Conservation (phyloP, 2,888 invertebrate species). For the Hypercompe scribonia region DNA sequence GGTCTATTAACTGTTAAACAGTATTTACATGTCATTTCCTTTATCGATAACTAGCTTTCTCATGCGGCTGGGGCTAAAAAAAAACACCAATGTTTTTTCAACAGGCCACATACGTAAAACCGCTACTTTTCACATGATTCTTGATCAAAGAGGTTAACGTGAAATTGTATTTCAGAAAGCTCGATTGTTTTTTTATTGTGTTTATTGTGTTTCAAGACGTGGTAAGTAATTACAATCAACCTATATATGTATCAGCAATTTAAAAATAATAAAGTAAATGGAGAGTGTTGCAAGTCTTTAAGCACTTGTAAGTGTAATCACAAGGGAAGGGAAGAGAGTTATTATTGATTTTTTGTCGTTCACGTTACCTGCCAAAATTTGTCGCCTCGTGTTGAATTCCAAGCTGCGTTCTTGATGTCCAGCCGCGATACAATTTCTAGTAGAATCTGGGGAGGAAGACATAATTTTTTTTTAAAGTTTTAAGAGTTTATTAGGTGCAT, state of each 20-base stretch:
- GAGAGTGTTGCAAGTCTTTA: too few species aligned
- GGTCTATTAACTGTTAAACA: not conserved
- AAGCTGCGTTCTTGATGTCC: slow-evolving; percentile 85
- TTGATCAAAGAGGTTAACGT: too few species aligned
- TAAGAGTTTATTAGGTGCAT: not conserved
- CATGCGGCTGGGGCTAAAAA: not conserved
- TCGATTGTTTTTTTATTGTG: too few species aligned
- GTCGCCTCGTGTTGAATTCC: slow-evolving; percentile 83
- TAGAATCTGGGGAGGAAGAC: slow-evolving; percentile 70
- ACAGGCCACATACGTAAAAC: too few species aligned
- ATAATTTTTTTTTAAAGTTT: not conserved
- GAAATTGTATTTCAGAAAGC: too few species aligned
- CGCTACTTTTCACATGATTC: too few species aligned
- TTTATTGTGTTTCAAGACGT: too few species aligned
- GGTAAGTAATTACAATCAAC: too few species aligned
- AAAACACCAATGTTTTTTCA: not conserved
- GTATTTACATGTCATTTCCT: not conserved
- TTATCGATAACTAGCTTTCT: not conserved
- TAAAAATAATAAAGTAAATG: too few species aligned
- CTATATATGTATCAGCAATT: too few species aligned
- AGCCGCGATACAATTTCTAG: slow-evolving; percentile 82
- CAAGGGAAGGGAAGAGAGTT: too few species aligned
- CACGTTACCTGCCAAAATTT: slow-evolving; percentile 79
- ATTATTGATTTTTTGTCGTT: not conserved
- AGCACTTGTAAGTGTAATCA: too few species aligned